phyloP scores from a whole-genome alignment of 2,888 invertebrate species.

The Pycnomerus fuliginosus region DNA sequence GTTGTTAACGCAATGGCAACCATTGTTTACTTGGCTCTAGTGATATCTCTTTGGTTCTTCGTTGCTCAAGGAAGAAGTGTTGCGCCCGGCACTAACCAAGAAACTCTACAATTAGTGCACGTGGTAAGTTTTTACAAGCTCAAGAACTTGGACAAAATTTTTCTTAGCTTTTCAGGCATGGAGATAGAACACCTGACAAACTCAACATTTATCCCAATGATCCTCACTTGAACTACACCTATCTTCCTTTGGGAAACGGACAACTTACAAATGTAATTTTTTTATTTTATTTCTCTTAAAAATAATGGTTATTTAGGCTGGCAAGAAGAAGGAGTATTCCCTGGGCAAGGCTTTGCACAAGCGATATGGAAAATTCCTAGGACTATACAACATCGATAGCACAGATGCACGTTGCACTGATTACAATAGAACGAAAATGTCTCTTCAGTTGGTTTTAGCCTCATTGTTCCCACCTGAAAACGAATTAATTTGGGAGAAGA shows the following conservation, averaged over 20 bases:
- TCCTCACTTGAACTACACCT: slow-evolving; percentile 50
- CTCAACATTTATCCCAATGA: slow-evolving; percentile 49
- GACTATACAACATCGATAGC: slow-evolving; percentile 57
- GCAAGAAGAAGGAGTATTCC: slow-evolving; percentile 53
- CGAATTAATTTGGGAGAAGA: slow-evolving; percentile 57
- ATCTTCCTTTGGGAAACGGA: slow-evolving; percentile 58
- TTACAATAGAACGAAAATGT: slow-evolving; percentile 71
- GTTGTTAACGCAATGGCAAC: no score
- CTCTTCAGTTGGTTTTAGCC: slow-evolving; percentile 65
- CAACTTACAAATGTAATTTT: slow-evolving; percentile 56
- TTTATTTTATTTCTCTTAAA: no score
- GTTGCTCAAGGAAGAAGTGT: no score
- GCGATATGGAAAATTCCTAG: slow-evolving; percentile 62
- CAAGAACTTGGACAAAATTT: not conserved
- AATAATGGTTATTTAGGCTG: slow-evolving; percentile 34
- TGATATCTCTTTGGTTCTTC: no score
- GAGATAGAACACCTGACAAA: slow-evolving; percentile 45
- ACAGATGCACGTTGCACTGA: slow-evolving; percentile 68
- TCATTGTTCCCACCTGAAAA: slow-evolving; percentile 65
- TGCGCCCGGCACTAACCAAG: no score
- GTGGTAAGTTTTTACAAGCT: slow-evolving; percentile 28
- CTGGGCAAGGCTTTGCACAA: slow-evolving; percentile 64
- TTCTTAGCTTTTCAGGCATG: slow-evolving; percentile 55
- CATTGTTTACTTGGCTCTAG: no score
- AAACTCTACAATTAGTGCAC: slow-evolving; percentile 33